Evolutionary conservation across 2,113 vertebrate species (phyloP).

Genomic region (Notarius lentiginosus): DNA sequence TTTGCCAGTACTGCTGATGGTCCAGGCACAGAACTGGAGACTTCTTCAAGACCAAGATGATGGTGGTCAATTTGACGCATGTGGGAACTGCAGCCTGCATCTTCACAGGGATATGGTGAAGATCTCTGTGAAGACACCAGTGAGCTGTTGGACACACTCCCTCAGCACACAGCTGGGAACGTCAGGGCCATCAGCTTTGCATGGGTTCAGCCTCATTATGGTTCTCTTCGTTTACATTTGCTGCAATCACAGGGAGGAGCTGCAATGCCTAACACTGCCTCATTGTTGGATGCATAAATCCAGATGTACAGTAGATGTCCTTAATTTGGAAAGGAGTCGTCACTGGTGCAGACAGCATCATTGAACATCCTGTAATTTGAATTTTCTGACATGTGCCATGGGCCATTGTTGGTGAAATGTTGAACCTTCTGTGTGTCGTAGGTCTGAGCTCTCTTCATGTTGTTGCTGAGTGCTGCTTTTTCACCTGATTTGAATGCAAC

Average conservation of each 20-base stretch:
- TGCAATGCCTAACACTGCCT: not conserved
- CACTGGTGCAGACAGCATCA: not conserved
- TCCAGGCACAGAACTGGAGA: not conserved
- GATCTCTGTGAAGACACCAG: not conserved
- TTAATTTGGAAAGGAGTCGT: not conserved
- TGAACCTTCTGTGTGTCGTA: not conserved
- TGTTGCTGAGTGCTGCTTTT: not conserved
- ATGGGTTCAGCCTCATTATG: not conserved
- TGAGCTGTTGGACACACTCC: not conserved
- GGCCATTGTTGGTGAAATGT: not conserved
- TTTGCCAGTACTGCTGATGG: not conserved
- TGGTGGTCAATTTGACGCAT: not conserved
- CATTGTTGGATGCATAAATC: not conserved
- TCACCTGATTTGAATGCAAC: not conserved
- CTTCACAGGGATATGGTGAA: not conserved
- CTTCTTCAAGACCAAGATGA: not conserved
- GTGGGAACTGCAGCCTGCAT: not conserved
- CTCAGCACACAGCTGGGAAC: not conserved
- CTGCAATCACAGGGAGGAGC: not conserved
- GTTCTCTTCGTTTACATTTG: not conserved
- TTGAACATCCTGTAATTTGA: not conserved
- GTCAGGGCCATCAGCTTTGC: not conserved
- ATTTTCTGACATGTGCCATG: not conserved
- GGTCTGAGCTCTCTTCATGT: not conserved
- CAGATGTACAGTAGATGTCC: not conserved